Evolutionary conservation across 1,140 invertebrate species (phyloP).

Genomic region (Drosophila orena): DNA sequence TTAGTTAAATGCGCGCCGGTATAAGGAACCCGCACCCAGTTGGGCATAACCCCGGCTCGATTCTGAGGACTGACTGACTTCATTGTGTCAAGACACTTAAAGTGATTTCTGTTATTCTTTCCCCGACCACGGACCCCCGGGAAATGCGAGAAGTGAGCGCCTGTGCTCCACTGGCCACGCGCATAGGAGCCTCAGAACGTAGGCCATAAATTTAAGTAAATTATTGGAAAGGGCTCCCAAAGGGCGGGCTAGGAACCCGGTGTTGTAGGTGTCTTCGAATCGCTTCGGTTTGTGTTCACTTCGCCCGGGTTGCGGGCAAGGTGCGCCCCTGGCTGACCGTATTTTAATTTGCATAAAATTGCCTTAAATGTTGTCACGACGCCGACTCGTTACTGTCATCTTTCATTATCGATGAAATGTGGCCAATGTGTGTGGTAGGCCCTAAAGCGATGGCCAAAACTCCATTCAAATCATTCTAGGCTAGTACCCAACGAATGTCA

Average conservation of each 20-base stretch:
- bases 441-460: slow-evolving; percentile 7
- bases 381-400: slow-evolving; percentile 79
- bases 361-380: slow-evolving; percentile 82
- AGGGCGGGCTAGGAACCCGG: slow-evolving; percentile 9
- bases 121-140: slow-evolving; percentile 1
- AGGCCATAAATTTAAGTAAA: slow-evolving; percentile 74
- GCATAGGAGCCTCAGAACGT: slow-evolving; percentile 26
- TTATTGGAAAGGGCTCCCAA: slow-evolving; percentile 56
- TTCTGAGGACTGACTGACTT: slow-evolving; percentile 55
- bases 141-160: slow-evolving; percentile 63
- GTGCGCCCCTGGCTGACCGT: slow-evolving; percentile 69
- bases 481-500: slow-evolving; percentile 70
- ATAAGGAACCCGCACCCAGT: slow-evolving; percentile 56
- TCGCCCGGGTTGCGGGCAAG: slow-evolving; percentile 12
- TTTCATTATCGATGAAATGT: slow-evolving; percentile 83
- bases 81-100: slow-evolving; percentile 77
- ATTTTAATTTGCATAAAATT: slow-evolving; percentile 82
- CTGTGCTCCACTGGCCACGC: slow-evolving; percentile 38
- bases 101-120: slow-evolving; percentile 61
- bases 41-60: slow-evolving; percentile 1
- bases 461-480: slow-evolving; percentile 59
- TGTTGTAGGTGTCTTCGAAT: slow-evolving; percentile 69
- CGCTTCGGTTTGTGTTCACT: slow-evolving; percentile 19
- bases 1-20: slow-evolving; percentile 61
- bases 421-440: slow-evolving; percentile 70